Conservation (phyloP, 2,113 vertebrate species). For the Lepidothrix coronata region DNA sequence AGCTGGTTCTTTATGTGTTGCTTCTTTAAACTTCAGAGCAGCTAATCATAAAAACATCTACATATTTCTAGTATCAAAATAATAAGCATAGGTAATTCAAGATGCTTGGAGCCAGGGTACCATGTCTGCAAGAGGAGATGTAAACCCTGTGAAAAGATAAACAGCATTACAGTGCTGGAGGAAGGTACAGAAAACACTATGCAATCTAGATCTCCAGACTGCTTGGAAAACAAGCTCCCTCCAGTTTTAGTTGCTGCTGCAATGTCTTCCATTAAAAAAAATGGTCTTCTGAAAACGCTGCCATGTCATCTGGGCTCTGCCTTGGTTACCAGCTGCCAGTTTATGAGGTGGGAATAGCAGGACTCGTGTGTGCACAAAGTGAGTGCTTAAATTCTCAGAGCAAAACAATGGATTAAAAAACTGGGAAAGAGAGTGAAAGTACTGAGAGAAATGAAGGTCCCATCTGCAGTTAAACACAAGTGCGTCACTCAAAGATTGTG, state of each 20-base stretch:
- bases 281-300: neutral
- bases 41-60: neutral
- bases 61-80: neutral
- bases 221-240: neutral
- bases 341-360: neutral
- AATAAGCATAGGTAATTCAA: fast-evolving
- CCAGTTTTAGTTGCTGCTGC: neutral
- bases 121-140: neutral
- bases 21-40: neutral
- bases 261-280: neutral
- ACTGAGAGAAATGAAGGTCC: neutral
- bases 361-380: neutral
- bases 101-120: neutral
- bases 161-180: fast-evolving
- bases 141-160: too few relatives aligned
- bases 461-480: neutral
- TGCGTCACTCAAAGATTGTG: neutral
- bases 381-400: neutral
- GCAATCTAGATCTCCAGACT: neutral
- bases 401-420: neutral
- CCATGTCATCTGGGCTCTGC: neutral
- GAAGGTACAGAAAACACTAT: neutral
- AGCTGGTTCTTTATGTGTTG: conserved; percentile 14
- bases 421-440: neutral
- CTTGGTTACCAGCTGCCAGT: neutral